Conservation (phyloP, 1,140 invertebrate species). For the Trialeurodes vaporariorum region DNA sequence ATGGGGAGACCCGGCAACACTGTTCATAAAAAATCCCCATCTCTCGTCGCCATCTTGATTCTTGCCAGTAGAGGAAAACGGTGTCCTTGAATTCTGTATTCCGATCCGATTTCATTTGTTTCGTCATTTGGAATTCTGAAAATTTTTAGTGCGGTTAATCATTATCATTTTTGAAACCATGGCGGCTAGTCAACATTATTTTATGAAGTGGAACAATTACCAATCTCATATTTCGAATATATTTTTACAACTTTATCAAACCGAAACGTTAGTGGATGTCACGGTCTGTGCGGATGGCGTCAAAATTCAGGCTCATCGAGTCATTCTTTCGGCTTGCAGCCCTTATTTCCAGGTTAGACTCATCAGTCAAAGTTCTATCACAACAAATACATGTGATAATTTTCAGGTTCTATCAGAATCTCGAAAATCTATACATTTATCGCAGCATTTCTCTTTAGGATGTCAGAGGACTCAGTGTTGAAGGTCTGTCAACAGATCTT, state of each 20-base stretch:
- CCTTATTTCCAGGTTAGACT: slow-evolving; percentile 84
- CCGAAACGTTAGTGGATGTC: slow-evolving; percentile 83
- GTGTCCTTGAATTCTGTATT: not conserved
- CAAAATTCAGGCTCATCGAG: slow-evolving; percentile 83
- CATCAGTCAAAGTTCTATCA: slow-evolving; percentile 39
- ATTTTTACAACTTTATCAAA: slow-evolving; percentile 81
- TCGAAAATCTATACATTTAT: not conserved
- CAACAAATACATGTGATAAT: not conserved
- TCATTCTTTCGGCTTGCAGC: slow-evolving; percentile 83
- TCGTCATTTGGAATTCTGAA: not conserved
- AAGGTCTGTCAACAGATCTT: too few relatives aligned
- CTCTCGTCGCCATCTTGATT: too few relatives aligned
- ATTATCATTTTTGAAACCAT: not conserved
- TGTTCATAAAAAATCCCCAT: too few relatives aligned
- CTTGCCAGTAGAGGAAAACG: too few relatives aligned
- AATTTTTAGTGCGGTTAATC: too few relatives aligned
- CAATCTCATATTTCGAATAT: slow-evolving; percentile 80
- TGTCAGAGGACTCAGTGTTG: too few relatives aligned
- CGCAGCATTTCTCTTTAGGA: too few relatives aligned
- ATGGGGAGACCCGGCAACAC: too few relatives aligned
- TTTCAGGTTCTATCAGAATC: not conserved
- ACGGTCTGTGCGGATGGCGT: slow-evolving; percentile 81
- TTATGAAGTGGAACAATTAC: slow-evolving; percentile 89
- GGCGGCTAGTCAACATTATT: slow-evolving; percentile 51
- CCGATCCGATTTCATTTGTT: not conserved